Evolutionary conservation across 1,140 invertebrate species (phyloP), one percentile per base, ranked within the genome.

Genomic region (Idris sp.): DNA sequence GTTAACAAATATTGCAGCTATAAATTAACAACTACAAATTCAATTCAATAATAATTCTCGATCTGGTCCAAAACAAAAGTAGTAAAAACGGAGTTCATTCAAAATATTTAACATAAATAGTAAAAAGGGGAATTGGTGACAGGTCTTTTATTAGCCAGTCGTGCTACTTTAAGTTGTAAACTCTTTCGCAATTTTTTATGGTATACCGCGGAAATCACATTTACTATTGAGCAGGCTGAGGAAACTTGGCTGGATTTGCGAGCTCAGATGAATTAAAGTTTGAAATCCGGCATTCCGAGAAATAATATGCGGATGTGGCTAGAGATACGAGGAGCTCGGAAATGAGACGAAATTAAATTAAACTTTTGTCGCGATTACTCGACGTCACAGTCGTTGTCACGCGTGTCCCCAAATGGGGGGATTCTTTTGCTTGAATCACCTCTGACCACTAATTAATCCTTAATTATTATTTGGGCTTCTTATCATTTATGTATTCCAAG

Each of bases 321-420:
- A 59, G 46, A 72, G 71, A 77, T 74, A 76, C 48, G 61, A 59
- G 61, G 28, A 48, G 41, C 40, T 75, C 72, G 79, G 77, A 78
- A 78, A 78, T 80, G 77, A 80, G 69, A 79, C 75, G 68, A 77
- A 80, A 80, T 80, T 78, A 80, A 80, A 80, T 80, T 80, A 80
- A 80, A 80, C 74, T 80, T 79, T 80, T 48, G 71, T 30, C 46
- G 71, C 69, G 76, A 80, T 81, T 78, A 78, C 67, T 76, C 35
- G 1, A 16, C 26, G 44, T 65, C 54, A 53, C 59, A 56, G 40
- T 71, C 67, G 61, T 62, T 49, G 56, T 62, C 65, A 48, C 67
- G 54, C 49, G 44, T 56, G 43, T 25, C 41, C 49, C 44, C 51
- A 64, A 71, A 36, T n/a, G n/a, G n/a, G 58, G 28, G 56, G 11